A percentile compares a stretch with the other conserved stretches of the same genome.
Evolutionary conservation across 2,113 vertebrate genomes (phyloP).

Genomic region (Amblyornis subalaris): DNA sequence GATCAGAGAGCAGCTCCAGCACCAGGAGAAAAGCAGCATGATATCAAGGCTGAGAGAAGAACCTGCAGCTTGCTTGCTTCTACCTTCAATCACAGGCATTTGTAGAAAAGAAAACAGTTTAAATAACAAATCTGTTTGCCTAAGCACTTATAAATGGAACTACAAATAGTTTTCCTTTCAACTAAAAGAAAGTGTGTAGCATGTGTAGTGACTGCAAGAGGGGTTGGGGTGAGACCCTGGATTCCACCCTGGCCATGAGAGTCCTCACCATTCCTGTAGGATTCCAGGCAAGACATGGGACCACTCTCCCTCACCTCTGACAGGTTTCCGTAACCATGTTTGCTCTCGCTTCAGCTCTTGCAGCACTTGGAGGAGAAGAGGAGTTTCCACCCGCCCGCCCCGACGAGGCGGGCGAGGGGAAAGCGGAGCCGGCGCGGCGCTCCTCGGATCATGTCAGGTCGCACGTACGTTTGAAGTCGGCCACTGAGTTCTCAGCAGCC

Average conservation of each 20-base stretch:
- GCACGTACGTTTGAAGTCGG: slow-evolving; percentile 45
- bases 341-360: not conserved
- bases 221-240: not conserved
- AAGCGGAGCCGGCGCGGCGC: not conserved
- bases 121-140: not conserved
- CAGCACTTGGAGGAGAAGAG: not conserved
- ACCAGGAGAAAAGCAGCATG: not conserved
- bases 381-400: not conserved
- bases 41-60: not conserved
- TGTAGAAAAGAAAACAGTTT: not conserved
- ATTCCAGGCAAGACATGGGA: not conserved
- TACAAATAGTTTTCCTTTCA: not conserved
- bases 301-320: not conserved
- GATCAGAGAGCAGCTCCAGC: not conserved
- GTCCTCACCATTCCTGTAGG: not conserved
- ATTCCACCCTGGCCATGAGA: rapidly evolving
- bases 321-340: not conserved
- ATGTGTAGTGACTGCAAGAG: rapidly evolving
- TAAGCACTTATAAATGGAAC: not conserved
- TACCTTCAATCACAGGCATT: not conserved
- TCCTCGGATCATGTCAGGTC: slow-evolving; percentile 44
- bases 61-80: not conserved
- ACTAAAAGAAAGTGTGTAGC: not conserved
- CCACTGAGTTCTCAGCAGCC: not conserved
- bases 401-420: rapidly evolving